Conservation (phyloP, 2,888 invertebrate species). For the Apotomis betuletana region DNA sequence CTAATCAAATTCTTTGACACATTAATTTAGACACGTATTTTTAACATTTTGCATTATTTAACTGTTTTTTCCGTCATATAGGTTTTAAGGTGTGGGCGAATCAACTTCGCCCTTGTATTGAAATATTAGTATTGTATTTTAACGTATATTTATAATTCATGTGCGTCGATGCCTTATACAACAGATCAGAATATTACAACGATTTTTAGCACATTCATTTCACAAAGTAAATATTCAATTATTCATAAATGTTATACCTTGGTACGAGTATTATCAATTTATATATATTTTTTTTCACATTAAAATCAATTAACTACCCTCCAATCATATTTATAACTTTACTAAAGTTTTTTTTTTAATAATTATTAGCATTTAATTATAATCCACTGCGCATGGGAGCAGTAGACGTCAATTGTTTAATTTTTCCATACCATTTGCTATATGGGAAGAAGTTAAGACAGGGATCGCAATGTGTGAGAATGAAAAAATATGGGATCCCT, state of each 20-base stretch:
- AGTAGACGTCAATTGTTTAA: conserved; percentile 2
- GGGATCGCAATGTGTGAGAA: not conserved
- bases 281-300: not conserved
- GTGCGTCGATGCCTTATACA: not conserved
- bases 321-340: conserved; percentile 4
- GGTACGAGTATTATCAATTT: too few relatives aligned
- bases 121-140: too few relatives aligned
- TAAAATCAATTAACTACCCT: not conserved
- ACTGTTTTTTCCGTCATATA: not conserved
- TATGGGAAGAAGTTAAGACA: not conserved
- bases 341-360: conserved; percentile 1
- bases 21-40: not conserved
- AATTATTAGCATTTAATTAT: not conserved
- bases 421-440: not conserved
- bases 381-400: not conserved
- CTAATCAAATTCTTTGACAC: conserved; percentile 13
- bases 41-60: not conserved
- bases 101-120: too few relatives aligned
- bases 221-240: too few relatives aligned
- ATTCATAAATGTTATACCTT: not conserved
- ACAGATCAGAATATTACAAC: not conserved
- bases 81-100: too few relatives aligned
- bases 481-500: not conserved
- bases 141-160: too few relatives aligned
- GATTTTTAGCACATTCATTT: not conserved